Evolutionary conservation across 2,888 invertebrate species (phyloP).

Genomic region (Sinodicranocentrus sp.): DNA sequence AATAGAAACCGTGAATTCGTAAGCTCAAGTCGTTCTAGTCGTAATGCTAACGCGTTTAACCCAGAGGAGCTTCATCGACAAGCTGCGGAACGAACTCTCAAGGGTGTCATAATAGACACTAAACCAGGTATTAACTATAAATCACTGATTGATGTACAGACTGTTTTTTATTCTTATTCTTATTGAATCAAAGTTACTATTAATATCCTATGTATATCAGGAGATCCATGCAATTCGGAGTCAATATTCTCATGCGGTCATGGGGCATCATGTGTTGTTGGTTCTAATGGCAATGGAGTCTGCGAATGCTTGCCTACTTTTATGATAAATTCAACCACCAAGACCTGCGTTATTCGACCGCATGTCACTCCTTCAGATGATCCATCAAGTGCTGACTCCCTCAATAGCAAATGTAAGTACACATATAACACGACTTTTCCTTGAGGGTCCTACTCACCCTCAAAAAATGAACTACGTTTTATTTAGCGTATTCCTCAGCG

Average conservation of each 20-base stretch:
- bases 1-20: not conserved
- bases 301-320: slow-evolving; percentile 46
- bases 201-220: too few species aligned
- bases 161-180: too few species aligned
- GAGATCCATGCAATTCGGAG: slow-evolving; percentile 31
- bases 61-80: slow-evolving; percentile 27
- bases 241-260: slow-evolving; percentile 49
- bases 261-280: slow-evolving; percentile 33
- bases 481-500: slow-evolving; percentile 55
- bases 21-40: slow-evolving; percentile 65
- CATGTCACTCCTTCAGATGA: slow-evolving; percentile 32
- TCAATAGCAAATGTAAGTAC: slow-evolving; percentile 54
- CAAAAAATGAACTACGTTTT: not conserved
- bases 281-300: slow-evolving; percentile 9
- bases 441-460: not conserved
- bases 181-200: too few species aligned
- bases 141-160: too few species aligned
- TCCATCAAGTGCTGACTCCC: slow-evolving; percentile 19
- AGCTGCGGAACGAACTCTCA: slow-evolving; percentile 15
- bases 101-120: not conserved
- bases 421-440: not conserved
- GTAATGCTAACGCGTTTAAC: slow-evolving; percentile 44
- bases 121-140: not conserved
- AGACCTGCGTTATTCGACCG: slow-evolving; percentile 21
- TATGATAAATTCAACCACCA: not conserved